Percentiles rank a stretch among this genome's conserved stretches.
Evolutionary conservation across 2,888 invertebrate genomes (phyloP).

Genomic region (Empis stercorea): DNA sequence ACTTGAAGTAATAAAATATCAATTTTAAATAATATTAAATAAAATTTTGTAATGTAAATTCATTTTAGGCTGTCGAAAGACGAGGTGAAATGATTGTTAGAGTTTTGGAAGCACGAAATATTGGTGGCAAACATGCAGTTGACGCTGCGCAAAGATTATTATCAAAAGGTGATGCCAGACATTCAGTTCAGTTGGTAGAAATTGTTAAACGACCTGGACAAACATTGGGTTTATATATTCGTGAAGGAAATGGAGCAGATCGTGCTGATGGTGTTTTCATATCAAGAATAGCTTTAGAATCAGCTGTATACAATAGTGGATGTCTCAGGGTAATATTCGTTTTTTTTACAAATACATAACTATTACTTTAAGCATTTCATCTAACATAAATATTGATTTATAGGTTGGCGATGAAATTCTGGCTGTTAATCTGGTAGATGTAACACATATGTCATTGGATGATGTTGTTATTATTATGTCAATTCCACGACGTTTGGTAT

Average conservation of each 20-base stretch:
- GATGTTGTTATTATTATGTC: slow-evolving; percentile 99
- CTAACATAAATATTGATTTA: not conserved
- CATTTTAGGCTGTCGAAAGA: slow-evolving; percentile 70
- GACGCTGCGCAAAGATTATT: slow-evolving; percentile 82
- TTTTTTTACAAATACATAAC: no score
- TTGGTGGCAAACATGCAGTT: slow-evolving; percentile 74
- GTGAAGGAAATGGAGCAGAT: slow-evolving; percentile 98
- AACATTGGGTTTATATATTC: slow-evolving; percentile 92
- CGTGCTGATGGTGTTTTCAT: slow-evolving; percentile 95
- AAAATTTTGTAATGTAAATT: not conserved
- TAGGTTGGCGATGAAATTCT: slow-evolving; percentile 96
- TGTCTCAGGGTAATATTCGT: slow-evolving; percentile 59
- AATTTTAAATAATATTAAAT: not conserved
- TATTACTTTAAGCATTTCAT: no score
- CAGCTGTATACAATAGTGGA: slow-evolving; percentile 93
- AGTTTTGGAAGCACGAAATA: slow-evolving; percentile 74
- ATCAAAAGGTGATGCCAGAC: slow-evolving; percentile 44
- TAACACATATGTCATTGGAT: slow-evolving; percentile 93
- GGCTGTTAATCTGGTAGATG: slow-evolving; percentile 95
- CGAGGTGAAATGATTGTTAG: slow-evolving; percentile 92
- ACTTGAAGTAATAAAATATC: slow-evolving; percentile 49
- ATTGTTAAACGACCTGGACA: slow-evolving; percentile 98
- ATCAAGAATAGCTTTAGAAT: slow-evolving; percentile 86
- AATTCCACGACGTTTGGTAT: slow-evolving; percentile 87
- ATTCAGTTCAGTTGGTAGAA: slow-evolving; percentile 82